phyloP scores from a whole-genome alignment of 1,140 invertebrate genomes.

The Eulimnadia texana region DNA sequence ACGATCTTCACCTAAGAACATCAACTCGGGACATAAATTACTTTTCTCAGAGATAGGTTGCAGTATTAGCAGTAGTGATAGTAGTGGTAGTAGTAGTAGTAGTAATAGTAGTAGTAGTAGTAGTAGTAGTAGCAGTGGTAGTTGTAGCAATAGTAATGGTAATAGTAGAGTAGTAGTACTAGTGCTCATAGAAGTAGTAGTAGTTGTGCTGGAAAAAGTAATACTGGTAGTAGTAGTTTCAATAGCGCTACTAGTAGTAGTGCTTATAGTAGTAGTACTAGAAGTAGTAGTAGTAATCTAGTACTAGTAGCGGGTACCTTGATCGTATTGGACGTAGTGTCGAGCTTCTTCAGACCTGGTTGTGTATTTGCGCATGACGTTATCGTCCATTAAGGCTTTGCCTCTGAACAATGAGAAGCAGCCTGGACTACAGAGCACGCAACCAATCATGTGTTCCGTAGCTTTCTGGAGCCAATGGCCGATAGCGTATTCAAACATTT shows the following conservation, averaged over 20 bases:
- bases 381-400: conserved; percentile 43
- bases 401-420: conserved; percentile 44
- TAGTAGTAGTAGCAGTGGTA: too few species aligned
- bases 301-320: conserved; percentile 31
- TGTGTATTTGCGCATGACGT: conserved; percentile 43
- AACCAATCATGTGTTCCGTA: conserved; percentile 49
- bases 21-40: conserved; percentile 14
- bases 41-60: too few species aligned
- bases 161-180: too few species aligned
- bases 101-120: too few species aligned
- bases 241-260: neutral
- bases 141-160: too few species aligned
- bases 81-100: too few species aligned
- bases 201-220: too few species aligned
- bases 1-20: conserved; percentile 40
- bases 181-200: too few species aligned
- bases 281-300: neutral
- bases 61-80: too few species aligned
- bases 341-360: conserved; percentile 36
- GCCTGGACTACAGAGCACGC: conserved; percentile 46
- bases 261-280: too few species aligned
- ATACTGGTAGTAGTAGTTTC: neutral
- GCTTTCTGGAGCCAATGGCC: conserved; percentile 53
- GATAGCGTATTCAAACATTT: conserved; percentile 50
- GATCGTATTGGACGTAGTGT: conserved; percentile 47